Base-by-base conservation (phyloP, 2,888 invertebrate species). In the Drosophila mimetica region DNA sequence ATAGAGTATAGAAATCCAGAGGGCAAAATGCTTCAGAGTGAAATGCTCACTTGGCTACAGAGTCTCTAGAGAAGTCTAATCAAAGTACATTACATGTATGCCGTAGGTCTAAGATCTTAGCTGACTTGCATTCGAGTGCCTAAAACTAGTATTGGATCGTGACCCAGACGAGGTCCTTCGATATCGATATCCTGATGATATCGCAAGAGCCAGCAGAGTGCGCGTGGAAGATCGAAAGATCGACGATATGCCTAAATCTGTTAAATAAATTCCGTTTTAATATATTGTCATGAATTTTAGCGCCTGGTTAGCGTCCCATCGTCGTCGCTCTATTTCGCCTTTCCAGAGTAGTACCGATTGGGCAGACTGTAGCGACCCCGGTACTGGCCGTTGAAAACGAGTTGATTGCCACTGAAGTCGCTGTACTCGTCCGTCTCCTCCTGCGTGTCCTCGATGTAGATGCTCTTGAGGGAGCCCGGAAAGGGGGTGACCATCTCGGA, bases 401-500 rank as follows among this genome's bases (percentile, higher is more conserved):
- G 77, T 59, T 90, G 89, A 74, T 92, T 92, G 52, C 90, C 90
- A 55, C 90, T 90, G 52, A 90, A 90, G 70, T 92, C 92, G 34
- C 88, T 88, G 60, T 91, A 92, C 48, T 91, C 91, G 51, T 91
- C 89, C 7, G 87, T 81, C 47, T 91, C 91, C 28, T 89, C 89
- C 44, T 28, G 44, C 34, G 79, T 69, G 6, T 89, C 85, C 63
- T 86, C 83, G 46, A 90, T 91, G 69, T 90, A 91, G n/a, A 91
- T 91, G 64, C 90, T 91, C 64, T 90, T 91, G 13, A 91, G 74
- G 8, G 89, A 92, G 30, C 92, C 92, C 0, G 92, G 92, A 70
- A 92, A 92, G 11, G 92, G 91, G 66, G 92, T 92, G 13, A 86
- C 89, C 88, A 90, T 89, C 74, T 92, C 92, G 0, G 91, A 89